Base-by-base conservation (phyloP, 53 echinoderm and acorn worm genomes). In the Hippasteria phrygiana region DNA sequence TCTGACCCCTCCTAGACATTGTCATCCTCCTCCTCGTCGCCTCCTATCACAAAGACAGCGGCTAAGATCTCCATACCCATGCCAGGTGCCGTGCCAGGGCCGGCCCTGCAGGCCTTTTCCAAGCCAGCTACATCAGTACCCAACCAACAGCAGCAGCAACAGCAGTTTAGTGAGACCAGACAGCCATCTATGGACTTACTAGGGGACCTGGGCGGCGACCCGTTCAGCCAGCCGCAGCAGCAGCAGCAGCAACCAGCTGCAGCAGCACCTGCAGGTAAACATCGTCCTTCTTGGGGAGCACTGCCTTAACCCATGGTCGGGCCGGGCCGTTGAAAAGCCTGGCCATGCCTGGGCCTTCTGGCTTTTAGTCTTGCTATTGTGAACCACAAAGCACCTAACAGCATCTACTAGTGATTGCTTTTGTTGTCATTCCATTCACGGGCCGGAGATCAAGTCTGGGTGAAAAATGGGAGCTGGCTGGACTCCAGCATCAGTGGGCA, bases 141-240 rank as follows among this genome's bases (percentile, higher is more conserved):
- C 33, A 48, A 33, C 55, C 88, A 42, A 31, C 74, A n/a, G 38
- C 74, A 87, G 69, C 69, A 41, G 42, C 50, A n/a, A 53, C 31
- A 33, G 50, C n/a, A 7, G 33, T n/a, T n/a, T n/a, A 66, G 39
- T 29, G 77, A 77, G 88, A 28, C 89, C 48, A 89, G 87, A 55
- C 89, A 93, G 46, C 93, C 93, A 18, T 93, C 96, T 28, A 89
- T 93, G 46, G 96, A 96, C 59, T 88, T 96, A 41, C 80, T 96
- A 27, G 94, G 93, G 35, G 96, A 96, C 54, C 91, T 96, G 11
- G 96, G 96, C 3, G 94, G 90, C 8, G 96, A 96, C 54, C 96
- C 96, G 0, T 96, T 96, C 72, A 93, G 88, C 20, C 70, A 69
- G 51, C 71, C 71, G 22, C 85, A 85, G 51, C 66, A 62, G 46